These are phyloP conservation scores for Caenorhabditis sp. DNA, from an alignment of 2,888 invertebrate species.

Conservation along the genomic window DNA sequence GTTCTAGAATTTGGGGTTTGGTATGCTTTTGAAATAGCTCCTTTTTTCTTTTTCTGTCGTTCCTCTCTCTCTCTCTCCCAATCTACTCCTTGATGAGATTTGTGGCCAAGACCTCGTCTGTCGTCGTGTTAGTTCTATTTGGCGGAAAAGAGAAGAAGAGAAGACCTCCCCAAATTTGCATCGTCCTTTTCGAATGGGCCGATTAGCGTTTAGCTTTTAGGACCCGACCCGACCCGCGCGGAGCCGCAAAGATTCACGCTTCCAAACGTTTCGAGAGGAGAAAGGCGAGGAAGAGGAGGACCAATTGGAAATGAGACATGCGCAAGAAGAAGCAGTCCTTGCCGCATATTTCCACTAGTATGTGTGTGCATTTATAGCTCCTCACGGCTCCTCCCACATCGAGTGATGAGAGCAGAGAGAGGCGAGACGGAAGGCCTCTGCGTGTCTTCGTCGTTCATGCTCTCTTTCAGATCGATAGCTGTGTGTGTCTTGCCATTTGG, in stretches of 20 bases:
- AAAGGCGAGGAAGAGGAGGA: too few species aligned
- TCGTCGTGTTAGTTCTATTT: conserved; percentile 15
- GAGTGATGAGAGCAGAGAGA: conserved; percentile 55
- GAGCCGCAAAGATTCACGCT: conserved; percentile 55
- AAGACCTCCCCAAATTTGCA: conserved; percentile 42
- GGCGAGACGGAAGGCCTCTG: conserved; percentile 52
- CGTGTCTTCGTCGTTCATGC: conserved; percentile 40
- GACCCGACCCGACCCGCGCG: neutral
- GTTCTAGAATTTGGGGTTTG: neutral
- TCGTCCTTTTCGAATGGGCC: conserved; percentile 50
- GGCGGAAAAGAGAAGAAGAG: conserved; percentile 20
- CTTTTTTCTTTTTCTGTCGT: too few species aligned
- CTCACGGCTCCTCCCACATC: conserved; percentile 50
- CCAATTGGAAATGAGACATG: conserved; percentile 63
- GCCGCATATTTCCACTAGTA: conserved; percentile 60
- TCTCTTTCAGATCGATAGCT: conserved; percentile 56
- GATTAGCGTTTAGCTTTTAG: conserved; percentile 42
- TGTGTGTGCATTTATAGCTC: conserved; percentile 63
- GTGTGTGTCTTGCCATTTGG: conserved; percentile 53
- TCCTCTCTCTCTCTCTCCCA: neutral
- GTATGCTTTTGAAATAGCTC: neutral
- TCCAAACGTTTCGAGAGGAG: conserved; percentile 49
- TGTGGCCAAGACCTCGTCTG: conserved; percentile 3
- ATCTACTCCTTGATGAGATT: conserved; percentile 35
- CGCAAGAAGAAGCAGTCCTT: conserved; percentile 43